phyloP scores from a whole-genome alignment of 2,888 invertebrate genomes.

The Cepaea hortensis region DNA sequence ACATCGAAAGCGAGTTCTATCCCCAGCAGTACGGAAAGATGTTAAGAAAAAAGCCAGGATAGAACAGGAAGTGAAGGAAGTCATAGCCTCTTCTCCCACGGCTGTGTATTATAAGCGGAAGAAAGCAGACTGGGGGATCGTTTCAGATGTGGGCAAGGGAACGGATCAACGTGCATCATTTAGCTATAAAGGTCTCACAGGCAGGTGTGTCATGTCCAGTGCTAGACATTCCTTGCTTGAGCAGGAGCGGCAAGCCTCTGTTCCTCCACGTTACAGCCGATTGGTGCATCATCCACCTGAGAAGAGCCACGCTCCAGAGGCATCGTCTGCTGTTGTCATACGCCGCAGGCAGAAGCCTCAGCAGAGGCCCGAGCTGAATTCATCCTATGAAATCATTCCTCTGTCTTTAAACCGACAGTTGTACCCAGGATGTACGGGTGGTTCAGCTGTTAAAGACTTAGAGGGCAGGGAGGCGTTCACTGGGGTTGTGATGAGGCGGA shows the following conservation, averaged over 20 bases:
- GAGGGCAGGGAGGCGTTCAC: constrained; percentile 20
- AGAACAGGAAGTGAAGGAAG: not conserved
- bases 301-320: not conserved
- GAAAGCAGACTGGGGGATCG: constrained; percentile 14
- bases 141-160: not conserved
- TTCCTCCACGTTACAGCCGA: not conserved
- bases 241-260: not conserved
- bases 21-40: not conserved
- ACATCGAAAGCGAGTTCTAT: not conserved
- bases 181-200: constrained; percentile 13
- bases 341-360: constrained; percentile 19
- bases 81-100: not conserved
- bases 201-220: not conserved
- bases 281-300: not conserved
- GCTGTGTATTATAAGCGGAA: not conserved
- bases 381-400: constrained; percentile 36
- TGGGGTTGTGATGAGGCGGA: constrained; percentile 36
- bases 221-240: constrained; percentile 30
- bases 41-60: not conserved
- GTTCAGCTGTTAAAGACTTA: constrained; percentile 20
- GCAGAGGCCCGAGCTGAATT: constrained; percentile 2
- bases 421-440: constrained; percentile 39
- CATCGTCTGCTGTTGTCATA: constrained; percentile 8
- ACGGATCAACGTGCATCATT: not conserved
- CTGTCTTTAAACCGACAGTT: constrained; percentile 18